Evolutionary conservation across 2,888 invertebrate species (phyloP).

Genomic region (Sarcophaga carnaria): DNA sequence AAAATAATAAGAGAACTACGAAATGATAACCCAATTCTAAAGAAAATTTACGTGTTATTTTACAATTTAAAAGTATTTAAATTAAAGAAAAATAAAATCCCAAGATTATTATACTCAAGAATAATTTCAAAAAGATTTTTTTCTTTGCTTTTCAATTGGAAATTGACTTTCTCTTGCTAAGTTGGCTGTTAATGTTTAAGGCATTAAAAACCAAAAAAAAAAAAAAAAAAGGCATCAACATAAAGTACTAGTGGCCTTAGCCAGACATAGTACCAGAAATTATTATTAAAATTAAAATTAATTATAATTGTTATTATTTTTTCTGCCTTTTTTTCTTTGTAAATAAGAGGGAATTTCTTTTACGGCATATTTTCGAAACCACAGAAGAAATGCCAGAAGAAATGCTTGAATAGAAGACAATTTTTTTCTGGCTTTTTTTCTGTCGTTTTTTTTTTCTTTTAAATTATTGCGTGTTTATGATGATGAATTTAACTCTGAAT

Average conservation of each 20-base stretch:
- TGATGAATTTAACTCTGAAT: constrained; percentile 56
- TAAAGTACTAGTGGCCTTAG: not conserved
- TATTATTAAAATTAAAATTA: constrained; percentile 51
- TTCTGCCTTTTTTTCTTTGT: not conserved
- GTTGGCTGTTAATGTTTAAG: not conserved
- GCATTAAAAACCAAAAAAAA: not conserved
- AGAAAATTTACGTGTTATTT: constrained; percentile 50
- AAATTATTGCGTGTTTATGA: constrained; percentile 57
- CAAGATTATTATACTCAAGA: constrained; percentile 5
- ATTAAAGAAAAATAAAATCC: not conserved
- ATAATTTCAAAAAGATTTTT: not conserved
- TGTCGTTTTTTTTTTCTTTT: not conserved
- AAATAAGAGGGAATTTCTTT: constrained; percentile 9
- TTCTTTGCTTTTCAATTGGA: not conserved
- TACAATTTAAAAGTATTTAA: constrained; percentile 42
- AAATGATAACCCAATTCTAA: too few relatives aligned
- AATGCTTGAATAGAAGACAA: constrained; percentile 44
- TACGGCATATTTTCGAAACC: not conserved
- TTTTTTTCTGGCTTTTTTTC: constrained; percentile 2
- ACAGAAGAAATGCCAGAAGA: not conserved
- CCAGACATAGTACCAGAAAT: not conserved
- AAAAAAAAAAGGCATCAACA: too few relatives aligned
- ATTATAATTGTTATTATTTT: constrained; percentile 52
- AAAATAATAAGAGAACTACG: not conserved
- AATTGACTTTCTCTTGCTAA: constrained; percentile 43